phyloP scores from a whole-genome alignment of 2,797 vertebrate genomes.

The Lepilemur septentrionalis region DNA sequence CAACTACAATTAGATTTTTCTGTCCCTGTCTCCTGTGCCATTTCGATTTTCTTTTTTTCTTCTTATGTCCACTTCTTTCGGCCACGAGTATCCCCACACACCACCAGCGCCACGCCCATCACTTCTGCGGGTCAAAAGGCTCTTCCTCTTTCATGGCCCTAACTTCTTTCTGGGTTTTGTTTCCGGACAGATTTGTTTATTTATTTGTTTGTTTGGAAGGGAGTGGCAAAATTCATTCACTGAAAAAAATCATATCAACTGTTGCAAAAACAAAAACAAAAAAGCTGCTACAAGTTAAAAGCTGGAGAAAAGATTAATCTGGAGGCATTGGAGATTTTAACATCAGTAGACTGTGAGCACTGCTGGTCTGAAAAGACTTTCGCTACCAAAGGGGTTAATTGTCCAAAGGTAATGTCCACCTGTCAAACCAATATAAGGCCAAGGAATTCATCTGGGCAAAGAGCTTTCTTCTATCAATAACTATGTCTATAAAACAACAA shows the following conservation, averaged over 20 bases:
- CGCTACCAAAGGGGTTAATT: slow-evolving; percentile 39
- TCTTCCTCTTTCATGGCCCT: neutral
- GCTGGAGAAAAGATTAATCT: neutral
- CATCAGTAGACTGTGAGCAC: neutral
- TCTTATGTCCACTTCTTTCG: neutral
- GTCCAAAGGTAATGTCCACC: slow-evolving; percentile 39
- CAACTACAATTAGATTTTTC: neutral
- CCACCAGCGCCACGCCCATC: neutral
- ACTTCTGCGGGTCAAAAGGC: neutral
- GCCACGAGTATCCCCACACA: neutral
- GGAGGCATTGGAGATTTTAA: neutral
- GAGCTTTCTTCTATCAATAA: slow-evolving; percentile 59
- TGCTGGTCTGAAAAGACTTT: slow-evolving; percentile 12
- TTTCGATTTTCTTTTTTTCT: neutral
- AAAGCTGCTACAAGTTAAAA: neutral
- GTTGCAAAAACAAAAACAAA: slow-evolving; percentile 38
- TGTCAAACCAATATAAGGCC: slow-evolving; percentile 38
- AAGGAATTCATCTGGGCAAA: slow-evolving; percentile 53
- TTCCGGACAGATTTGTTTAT: neutral
- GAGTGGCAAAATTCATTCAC: neutral
- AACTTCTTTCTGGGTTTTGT: neutral
- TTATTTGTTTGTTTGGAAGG: neutral
- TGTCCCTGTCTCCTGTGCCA: neutral
- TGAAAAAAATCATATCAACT: neutral
- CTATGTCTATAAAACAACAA: slow-evolving; percentile 49